A percentile compares a stretch with the other conserved stretches of the same genome.
phyloP scores from a whole-genome alignment of 2,888 invertebrate species.

The Diaphora mendica region DNA sequence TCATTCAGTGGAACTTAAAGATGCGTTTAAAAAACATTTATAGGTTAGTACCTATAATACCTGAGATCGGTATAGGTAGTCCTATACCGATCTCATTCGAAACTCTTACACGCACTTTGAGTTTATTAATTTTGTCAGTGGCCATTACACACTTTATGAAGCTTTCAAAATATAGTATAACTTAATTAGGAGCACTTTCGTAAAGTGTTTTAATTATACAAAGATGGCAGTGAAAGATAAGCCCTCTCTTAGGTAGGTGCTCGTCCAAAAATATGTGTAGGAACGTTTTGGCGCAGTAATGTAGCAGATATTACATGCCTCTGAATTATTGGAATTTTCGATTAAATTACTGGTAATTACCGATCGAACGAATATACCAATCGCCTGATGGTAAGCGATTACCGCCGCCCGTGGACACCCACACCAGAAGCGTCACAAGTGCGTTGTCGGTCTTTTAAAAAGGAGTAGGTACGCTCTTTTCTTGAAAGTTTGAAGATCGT shows the following conservation, averaged over 20 bases:
- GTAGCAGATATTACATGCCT: background rate
- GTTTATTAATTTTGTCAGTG: conserved; percentile 67
- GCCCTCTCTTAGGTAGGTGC: background rate
- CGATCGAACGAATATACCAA: too few species aligned
- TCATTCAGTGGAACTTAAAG: background rate
- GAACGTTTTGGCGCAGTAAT: background rate
- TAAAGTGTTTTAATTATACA: conserved; percentile 40
- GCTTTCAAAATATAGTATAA: conserved; percentile 59
- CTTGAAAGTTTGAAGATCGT: too few species aligned
- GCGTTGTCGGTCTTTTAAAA: too few species aligned
- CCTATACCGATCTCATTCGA: conserved; percentile 55
- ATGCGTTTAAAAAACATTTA: conserved; percentile 46
- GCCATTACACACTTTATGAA: conserved; percentile 64
- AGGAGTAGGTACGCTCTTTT: too few species aligned
- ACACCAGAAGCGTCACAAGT: too few species aligned
- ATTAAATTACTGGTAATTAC: too few species aligned
- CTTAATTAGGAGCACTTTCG: conserved; percentile 59
- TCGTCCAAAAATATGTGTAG: background rate
- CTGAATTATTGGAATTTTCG: background rate
- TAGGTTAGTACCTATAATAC: conserved; percentile 3
- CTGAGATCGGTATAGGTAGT: conserved; percentile 17
- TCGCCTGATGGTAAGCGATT: too few species aligned
- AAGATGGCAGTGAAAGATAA: conserved; percentile 3
- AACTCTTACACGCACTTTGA: conserved; percentile 54
- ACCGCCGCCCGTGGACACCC: too few species aligned